Conservation (phyloP, 2,888 invertebrate genomes). For the Synanthedon vespiformis region DNA sequence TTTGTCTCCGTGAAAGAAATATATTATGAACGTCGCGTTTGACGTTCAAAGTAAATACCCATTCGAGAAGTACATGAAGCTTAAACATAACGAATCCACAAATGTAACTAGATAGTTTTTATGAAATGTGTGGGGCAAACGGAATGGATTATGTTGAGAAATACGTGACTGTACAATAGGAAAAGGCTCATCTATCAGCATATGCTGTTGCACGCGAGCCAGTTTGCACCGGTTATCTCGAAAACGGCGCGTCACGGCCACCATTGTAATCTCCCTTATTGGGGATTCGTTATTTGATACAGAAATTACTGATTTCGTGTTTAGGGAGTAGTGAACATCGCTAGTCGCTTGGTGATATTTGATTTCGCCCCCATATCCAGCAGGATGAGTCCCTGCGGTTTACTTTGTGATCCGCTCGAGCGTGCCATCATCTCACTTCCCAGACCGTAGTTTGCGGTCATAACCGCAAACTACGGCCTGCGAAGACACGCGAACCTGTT, state of each 20-base stretch:
- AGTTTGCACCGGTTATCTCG: conserved; percentile 33
- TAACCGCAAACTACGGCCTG: conserved; percentile 51
- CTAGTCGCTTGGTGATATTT: conserved; percentile 2
- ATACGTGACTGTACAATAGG: conserved; percentile 52
- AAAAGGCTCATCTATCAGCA: conserved; percentile 18
- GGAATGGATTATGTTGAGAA: conserved; percentile 19
- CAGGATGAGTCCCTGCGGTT: conserved; percentile 29
- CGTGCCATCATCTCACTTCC: conserved; percentile 35
- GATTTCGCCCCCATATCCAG: conserved; percentile 4
- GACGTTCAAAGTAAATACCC: conserved; percentile 20
- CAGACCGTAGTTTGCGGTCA: conserved; percentile 12
- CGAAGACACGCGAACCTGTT: conserved; percentile 47
- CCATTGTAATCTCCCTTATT: conserved; percentile 40
- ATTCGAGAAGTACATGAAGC: not conserved
- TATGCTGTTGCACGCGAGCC: conserved; percentile 14
- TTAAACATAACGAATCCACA: conserved; percentile 7
- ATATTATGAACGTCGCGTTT: conserved; percentile 14
- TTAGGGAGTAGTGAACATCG: conserved; percentile 30
- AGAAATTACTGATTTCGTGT: conserved; percentile 22
- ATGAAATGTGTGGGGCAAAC: conserved; percentile 16
- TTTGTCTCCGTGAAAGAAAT: conserved; percentile 27
- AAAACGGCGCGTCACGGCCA: conserved; percentile 33
- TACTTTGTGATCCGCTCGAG: conserved; percentile 49
- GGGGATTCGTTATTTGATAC: conserved; percentile 36
- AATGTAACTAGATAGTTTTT: conserved; percentile 14